A percentile compares a stretch with the other conserved stretches of the same genome.
Evolutionary conservation across 2,888 invertebrate genomes (phyloP).

Genomic region (Amphipoea lucens): DNA sequence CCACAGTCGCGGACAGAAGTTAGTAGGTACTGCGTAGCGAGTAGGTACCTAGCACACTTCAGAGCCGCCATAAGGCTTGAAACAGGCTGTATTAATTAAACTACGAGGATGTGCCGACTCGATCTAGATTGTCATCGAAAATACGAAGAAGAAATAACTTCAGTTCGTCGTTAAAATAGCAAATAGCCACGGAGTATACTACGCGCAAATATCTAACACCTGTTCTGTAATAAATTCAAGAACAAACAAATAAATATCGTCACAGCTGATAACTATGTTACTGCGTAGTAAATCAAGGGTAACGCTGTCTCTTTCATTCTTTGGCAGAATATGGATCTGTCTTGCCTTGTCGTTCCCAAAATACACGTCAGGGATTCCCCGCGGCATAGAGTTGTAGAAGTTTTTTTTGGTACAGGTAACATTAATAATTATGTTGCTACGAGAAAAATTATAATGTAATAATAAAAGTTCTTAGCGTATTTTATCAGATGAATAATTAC

Average conservation of each 20-base stretch:
- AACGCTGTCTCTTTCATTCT: conserved; percentile 36
- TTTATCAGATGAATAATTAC: no score
- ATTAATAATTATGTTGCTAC: neutral
- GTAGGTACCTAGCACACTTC: neutral
- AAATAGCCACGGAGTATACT: neutral
- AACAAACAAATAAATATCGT: neutral
- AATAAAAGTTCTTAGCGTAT: no score
- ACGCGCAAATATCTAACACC: neutral
- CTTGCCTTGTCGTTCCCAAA: conserved; percentile 29
- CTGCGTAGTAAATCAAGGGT: conserved; percentile 8
- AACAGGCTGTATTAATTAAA: neutral
- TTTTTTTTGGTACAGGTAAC: neutral
- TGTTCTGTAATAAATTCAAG: neutral
- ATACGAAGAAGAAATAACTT: neutral
- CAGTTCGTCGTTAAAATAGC: neutral
- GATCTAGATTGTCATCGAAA: neutral
- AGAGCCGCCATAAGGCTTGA: neutral
- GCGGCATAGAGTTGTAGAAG: conserved; percentile 23
- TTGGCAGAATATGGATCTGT: neutral
- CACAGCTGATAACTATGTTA: neutral
- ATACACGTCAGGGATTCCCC: conserved; percentile 35
- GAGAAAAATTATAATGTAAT: neutral
- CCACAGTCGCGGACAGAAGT: no score
- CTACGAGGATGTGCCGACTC: neutral
- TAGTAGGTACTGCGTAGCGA: neutral